Evolutionary conservation across 2,888 invertebrate genomes (phyloP), one percentile per base, ranked within the genome.

Genomic region (Perizoma affinitatum): DNA sequence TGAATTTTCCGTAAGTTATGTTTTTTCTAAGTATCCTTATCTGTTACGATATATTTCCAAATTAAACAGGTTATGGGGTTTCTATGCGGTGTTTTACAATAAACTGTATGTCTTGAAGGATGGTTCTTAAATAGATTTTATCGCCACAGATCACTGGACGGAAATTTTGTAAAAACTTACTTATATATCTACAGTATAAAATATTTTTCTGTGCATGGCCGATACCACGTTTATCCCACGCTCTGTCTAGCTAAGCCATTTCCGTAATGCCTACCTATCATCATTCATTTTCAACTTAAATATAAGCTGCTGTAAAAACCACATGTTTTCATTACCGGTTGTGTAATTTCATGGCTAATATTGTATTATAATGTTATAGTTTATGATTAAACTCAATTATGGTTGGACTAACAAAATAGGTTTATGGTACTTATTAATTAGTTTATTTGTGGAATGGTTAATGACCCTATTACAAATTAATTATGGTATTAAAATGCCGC

Each of bases 301-400:
- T 90, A 89, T 90, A 89, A 88, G 86, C 88, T 86, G 87, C 82
- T 87, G 88, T 89, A 87, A 88, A 90, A 90, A 90, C 89, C 86
- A 88, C 88, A 88, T 88, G 87, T 89, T 87, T 88, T 88, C 84
- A 88, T 88, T 89, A 89, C 77, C 69, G 72, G 70, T 66, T 62
- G 57, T 68, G 62, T 75, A 38, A 50, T 54, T 61, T 73, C 71
- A 71, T 64, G 59, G 79, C 84, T 85, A 85, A 84, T 84, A 83
- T 80, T 83, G 82, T 79, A 81, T 79, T 78, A 78, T 58, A 67
- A 65, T 74, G 73, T 74, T 74, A 76, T 79, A 80, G 81, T 79
- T 75, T 75, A 79, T 76, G 74, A 70, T 71, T 72, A 71, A 70
- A 79, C 75, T 77, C 70, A 72, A 73, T 67, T 73, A 73, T 48